Conservation (phyloP, 1,140 invertebrate genomes). For the Muscidifurax raptorellus region DNA sequence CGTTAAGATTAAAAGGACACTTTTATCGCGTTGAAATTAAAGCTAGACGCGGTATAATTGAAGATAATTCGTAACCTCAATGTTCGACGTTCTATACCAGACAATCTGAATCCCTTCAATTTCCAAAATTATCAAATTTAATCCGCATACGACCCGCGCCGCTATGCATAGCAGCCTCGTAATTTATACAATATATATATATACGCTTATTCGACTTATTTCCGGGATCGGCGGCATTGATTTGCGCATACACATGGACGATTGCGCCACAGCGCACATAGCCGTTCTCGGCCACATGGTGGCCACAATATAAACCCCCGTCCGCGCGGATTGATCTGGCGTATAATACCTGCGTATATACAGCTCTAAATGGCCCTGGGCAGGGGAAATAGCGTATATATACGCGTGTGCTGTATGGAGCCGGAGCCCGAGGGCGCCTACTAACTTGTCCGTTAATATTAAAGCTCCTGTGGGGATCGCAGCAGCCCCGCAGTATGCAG, state of each 20-base stretch:
- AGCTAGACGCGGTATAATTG: not conserved
- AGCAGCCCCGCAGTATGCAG: slow-evolving; percentile 4
- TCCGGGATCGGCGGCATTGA: not conserved
- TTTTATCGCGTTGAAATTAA: not conserved
- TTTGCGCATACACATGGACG: not conserved
- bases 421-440: slow-evolving; percentile 62
- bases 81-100: too few species aligned
- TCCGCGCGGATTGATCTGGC: not conserved
- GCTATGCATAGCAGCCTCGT: slow-evolving; percentile 4
- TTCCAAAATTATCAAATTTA: slow-evolving; percentile 20
- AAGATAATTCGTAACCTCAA: not conserved
- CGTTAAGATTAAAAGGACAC: not conserved
- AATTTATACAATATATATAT: not conserved
- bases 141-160: not conserved
- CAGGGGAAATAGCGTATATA: not conserved
- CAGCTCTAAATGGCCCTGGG: slow-evolving; percentile 33
- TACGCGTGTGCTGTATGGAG: not conserved
- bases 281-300: not conserved
- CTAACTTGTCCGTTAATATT: slow-evolving; percentile 74
- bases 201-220: not conserved
- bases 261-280: not conserved
- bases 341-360: not conserved
- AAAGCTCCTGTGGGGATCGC: slow-evolving; percentile 67
- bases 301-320: slow-evolving; percentile 18
- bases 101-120: not conserved